Conservation (phyloP, 2,888 invertebrate genomes). For the Stramonita haemastoma region DNA sequence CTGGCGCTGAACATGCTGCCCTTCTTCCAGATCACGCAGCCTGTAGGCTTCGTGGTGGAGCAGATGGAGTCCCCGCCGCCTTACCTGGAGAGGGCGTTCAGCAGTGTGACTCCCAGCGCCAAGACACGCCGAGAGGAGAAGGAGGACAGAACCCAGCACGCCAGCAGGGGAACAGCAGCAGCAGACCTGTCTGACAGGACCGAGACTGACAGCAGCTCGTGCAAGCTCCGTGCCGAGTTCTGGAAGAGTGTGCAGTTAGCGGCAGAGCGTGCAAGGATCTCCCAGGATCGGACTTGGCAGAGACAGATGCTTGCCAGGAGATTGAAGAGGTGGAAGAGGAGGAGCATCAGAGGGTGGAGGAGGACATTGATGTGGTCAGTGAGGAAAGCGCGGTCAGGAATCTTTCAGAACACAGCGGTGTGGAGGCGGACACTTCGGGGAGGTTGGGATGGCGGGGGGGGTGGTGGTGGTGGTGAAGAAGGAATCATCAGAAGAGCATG, state of each 20-base stretch:
- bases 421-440: background rate
- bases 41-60: conserved; percentile 77
- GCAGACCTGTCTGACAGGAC: background rate
- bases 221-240: conserved; percentile 27
- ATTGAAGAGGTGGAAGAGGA: background rate
- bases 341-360: background rate
- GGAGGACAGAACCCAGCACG: background rate
- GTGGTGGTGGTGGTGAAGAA: background rate
- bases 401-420: background rate
- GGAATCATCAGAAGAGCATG: background rate
- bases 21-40: conserved; percentile 79
- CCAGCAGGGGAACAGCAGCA: background rate
- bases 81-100: background rate
- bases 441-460: background rate
- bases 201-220: background rate
- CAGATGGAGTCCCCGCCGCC: conserved; percentile 50
- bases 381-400: background rate
- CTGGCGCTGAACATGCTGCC: conserved; percentile 75
- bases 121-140: background rate
- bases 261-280: background rate
- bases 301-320: background rate
- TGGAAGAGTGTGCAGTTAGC: conserved; percentile 28
- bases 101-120: background rate
- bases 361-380: conserved; percentile 36
- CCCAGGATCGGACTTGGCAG: background rate